Evolutionary conservation across 2,113 vertebrate genomes (phyloP).

Genomic region (Clupea harengus): DNA sequence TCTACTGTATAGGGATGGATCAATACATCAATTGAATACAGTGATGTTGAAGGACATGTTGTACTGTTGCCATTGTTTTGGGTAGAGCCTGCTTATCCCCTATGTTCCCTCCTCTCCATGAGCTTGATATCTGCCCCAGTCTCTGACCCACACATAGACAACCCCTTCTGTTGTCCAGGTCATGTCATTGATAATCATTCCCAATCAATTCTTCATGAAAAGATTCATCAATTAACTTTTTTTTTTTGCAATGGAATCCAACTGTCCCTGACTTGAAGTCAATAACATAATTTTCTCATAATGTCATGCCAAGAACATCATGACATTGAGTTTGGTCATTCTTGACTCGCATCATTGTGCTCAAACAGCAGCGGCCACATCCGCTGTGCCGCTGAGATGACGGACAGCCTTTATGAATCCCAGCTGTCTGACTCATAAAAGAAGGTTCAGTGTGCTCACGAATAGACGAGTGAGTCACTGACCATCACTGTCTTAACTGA

Average conservation of each 20-base stretch:
- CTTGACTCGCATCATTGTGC: background rate
- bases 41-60: background rate
- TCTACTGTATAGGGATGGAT: background rate
- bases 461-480: background rate
- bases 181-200: background rate
- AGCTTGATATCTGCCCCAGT: background rate
- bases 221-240: background rate
- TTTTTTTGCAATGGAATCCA: background rate
- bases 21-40: background rate
- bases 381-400: constrained; percentile 45
- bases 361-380: background rate
- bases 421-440: constrained; percentile 39
- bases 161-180: background rate
- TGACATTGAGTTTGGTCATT: background rate
- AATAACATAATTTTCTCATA: background rate
- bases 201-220: background rate
- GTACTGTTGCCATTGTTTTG: background rate
- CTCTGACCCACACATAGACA: background rate
- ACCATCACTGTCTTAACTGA: constrained; percentile 23
- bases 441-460: background rate
- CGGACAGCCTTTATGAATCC: constrained; percentile 47
- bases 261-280: background rate
- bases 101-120: background rate
- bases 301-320: constrained; percentile 22
- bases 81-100: background rate